phyloP scores from a whole-genome alignment of 2,888 invertebrate genomes.

The Andrena trimmerana region DNA sequence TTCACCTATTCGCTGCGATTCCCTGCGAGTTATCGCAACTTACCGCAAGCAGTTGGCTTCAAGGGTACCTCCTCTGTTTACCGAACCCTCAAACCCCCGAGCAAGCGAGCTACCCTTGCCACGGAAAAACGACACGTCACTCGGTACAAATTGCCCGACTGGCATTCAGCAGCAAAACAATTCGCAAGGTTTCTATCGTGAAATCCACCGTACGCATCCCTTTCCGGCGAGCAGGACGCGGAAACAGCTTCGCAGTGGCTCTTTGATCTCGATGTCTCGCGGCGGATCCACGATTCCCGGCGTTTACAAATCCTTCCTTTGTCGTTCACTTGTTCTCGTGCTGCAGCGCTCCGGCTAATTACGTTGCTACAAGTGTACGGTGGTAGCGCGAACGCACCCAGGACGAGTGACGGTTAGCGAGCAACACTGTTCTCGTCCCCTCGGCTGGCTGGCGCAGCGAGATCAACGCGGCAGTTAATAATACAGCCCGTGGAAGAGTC shows the following conservation, averaged over 20 bases:
- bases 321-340: constrained; percentile 1
- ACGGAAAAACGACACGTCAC: constrained; percentile 6
- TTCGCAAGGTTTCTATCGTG: neutral
- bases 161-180: constrained; percentile 1
- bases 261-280: constrained; percentile 41
- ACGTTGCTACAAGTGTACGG: constrained; percentile 20
- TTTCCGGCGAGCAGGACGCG: neutral
- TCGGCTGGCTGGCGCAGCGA: constrained; percentile 32
- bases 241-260: constrained; percentile 22
- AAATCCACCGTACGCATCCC: neutral
- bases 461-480: constrained; percentile 66
- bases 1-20: constrained; percentile 18
- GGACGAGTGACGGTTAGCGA: neutral
- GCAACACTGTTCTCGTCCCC: constrained; percentile 26
- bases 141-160: neutral
- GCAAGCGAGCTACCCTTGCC: neutral
- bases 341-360: constrained; percentile 52
- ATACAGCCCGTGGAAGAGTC: constrained; percentile 58
- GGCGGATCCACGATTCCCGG: neutral
- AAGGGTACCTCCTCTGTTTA: too few relatives aligned
- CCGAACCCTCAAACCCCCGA: neutral
- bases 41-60: neutral
- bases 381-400: neutral
- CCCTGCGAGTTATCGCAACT: constrained; percentile 4
- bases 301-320: constrained; percentile 28